Evolutionary conservation across 1,140 invertebrate genomes (phyloP).

Genomic region (Drosophila paulistorum): DNA sequence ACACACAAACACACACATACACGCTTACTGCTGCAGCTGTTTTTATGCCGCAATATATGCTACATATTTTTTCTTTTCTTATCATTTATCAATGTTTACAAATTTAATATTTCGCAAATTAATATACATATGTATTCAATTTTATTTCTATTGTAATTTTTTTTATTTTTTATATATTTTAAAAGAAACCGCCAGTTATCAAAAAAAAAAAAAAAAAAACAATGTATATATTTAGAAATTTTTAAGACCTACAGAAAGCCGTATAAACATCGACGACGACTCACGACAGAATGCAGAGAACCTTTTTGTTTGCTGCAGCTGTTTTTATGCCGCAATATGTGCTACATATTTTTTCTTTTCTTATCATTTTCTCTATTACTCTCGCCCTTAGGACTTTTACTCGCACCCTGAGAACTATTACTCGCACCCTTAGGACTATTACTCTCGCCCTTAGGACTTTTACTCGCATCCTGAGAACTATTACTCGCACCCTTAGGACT

Average conservation of each 20-base stretch:
- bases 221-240: background rate
- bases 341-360: too few species aligned
- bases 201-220: background rate
- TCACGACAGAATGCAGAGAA: constrained; percentile 61
- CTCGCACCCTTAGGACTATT: too few species aligned
- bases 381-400: too few species aligned
- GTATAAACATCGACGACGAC: constrained; percentile 60
- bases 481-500: too few species aligned
- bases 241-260: constrained; percentile 30
- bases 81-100: constrained; percentile 8
- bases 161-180: constrained; percentile 24
- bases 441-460: too few species aligned
- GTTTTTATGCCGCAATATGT: too few species aligned
- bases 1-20: constrained; percentile 13
- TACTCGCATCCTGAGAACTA: too few species aligned
- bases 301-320: too few species aligned
- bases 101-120: background rate
- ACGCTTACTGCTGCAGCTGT: constrained; percentile 49
- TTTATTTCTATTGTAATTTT: constrained; percentile 21
- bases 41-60: constrained; percentile 55
- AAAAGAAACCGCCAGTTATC: constrained; percentile 24
- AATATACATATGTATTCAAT: background rate
- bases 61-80: constrained; percentile 11
- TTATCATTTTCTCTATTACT: too few species aligned
- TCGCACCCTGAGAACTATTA: too few species aligned